Base-by-base conservation (phyloP, 2,888 invertebrate species). In the Salpingus planirostris region DNA sequence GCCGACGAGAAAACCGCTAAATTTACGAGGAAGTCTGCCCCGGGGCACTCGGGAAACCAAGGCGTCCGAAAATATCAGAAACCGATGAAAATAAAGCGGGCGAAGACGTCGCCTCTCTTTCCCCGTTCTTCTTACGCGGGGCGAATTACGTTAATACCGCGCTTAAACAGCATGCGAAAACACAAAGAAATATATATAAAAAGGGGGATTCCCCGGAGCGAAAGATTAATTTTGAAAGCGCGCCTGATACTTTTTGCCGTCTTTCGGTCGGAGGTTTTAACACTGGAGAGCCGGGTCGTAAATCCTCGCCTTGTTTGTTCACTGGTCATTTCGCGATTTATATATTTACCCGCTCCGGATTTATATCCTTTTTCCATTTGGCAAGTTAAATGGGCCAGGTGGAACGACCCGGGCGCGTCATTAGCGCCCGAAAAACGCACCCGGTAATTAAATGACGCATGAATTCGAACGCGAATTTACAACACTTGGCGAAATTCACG, bases 321-420 rank as follows among this genome's bases (percentile, higher is more conserved):
- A 40, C 50, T 46, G 54, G 56, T 54, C 54, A 56, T 56, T 55
- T 55, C 41, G 49, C 46, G 54, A 56, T 55, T 56, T 56, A 56
- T 56, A 53, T 54, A 53, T 54, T 52, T 53, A 48, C 52, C 38
- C 42, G 40, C 29, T 41, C 29, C 26, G 41, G 49, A 54, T 54
- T 53, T 53, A 54, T 48, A 31, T 32, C 44, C 38, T 42, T 40
- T 47, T 49, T 47, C 43, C 48, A 47, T 43, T 49, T 44, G 43
- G 40, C 32, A 41, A 42, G 46, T 44, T 46, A 43, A 47, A 45
- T 45, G 48, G 50, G 43, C 40, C 50, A 50, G 36, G 36, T 42
- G 24, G 23, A 36, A 14, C n/a, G n/a, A n/a, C n/a, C n/a, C n/a
- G n/a, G n/a, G n/a, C n/a, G n/a, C n/a, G n/a, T n/a, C n/a, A n/a